Evolutionary conservation across 2,113 vertebrate genomes (phyloP), one percentile per base, ranked within the genome.

Genomic region (Halcyon senegalensis): DNA sequence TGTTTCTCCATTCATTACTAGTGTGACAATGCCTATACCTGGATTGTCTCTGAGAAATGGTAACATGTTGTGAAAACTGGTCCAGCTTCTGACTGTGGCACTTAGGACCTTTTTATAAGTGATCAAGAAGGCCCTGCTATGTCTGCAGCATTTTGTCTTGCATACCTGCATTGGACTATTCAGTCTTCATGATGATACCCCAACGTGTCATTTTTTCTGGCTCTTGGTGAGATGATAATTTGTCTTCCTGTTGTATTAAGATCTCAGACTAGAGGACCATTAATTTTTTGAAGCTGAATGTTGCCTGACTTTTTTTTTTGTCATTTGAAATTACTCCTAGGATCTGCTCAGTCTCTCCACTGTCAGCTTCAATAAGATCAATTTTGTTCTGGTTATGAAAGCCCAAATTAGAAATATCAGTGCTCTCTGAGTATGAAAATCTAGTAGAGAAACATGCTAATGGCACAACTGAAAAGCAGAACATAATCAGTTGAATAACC

Each of bases 241-340:
- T 84, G 39, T 51, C 43, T 84, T 77, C 31, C 11, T 48, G 4
- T 55, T 46, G 16, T 53, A 64, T 93, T 87, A 84, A 90, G 44
- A 87, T 50, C 58, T 78, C 84, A 90, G 46, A 21, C 28, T 68
- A 68, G 11, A 78, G 44, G 35, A 58, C n/a, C 56, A 30, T 62
- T 80, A 90, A 72, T 19, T 82, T 89, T 95, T 62, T 82, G 60
- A 93, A 84, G 48, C 28, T 53, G 80, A 93, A 92, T 59, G 27
- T 21, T 69, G 13, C 39, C 43, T 77, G 55, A 59, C 9, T 30
- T 46, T 66, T 82, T 48, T 72, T 91, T 92, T 92, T 94, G 55
- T 69, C 66, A 37, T 82, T 73, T 1, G 6, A 68, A 96, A 87
- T 92, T 79, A 35, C 53, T 84, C 9, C 60, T 60, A 59, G 51